Conservation (phyloP, 2,113 vertebrate species). For the Brachyistius frenatus region DNA sequence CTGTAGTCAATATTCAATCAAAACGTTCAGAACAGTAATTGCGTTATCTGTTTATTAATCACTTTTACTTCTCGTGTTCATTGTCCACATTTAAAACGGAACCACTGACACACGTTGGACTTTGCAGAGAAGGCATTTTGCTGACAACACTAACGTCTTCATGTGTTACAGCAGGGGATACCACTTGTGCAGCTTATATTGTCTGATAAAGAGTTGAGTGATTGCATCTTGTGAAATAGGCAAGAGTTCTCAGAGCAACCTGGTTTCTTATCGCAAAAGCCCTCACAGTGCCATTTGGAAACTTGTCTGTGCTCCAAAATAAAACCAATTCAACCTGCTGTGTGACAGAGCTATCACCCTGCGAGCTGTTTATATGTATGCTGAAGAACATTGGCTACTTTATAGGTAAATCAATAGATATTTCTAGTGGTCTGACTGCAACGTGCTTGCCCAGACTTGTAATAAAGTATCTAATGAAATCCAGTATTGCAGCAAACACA, state of each 20-base stretch:
- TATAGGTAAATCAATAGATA: not conserved
- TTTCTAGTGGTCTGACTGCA: not conserved
- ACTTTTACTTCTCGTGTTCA: not conserved
- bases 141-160: constrained; percentile 3
- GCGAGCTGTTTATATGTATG: not conserved
- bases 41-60: not conserved
- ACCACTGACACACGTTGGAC: constrained; percentile 27
- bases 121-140: constrained; percentile 1
- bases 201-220: constrained; percentile 46
- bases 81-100: not conserved
- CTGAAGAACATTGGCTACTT: not conserved
- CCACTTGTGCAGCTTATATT: not conserved
- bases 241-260: constrained; percentile 8
- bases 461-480: constrained; percentile 53
- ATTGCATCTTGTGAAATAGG: constrained; percentile 36
- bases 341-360: not conserved
- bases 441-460: constrained; percentile 44
- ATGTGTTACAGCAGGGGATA: not conserved
- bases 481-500: constrained; percentile 14
- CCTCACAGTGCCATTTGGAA: not conserved
- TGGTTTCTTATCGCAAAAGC: constrained; percentile 18
- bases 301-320: not conserved
- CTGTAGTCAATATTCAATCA: constrained; percentile 13
- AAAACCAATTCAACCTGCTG: not conserved
- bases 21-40: not conserved